phyloP scores from a whole-genome alignment of 2,888 invertebrate species.

The Dorcus parallelipipedus region DNA sequence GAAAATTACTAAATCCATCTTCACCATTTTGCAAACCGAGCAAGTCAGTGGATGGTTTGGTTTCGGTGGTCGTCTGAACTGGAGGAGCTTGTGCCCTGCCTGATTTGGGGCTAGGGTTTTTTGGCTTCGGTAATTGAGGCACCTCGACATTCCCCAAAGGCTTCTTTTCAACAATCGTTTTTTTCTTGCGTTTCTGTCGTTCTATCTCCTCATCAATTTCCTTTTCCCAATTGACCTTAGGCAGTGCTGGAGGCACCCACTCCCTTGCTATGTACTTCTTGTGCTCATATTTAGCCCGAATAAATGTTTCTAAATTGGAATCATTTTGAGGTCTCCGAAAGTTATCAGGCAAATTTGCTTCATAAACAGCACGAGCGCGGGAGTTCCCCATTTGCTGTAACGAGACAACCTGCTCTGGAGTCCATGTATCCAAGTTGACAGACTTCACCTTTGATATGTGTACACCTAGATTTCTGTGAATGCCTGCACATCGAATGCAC shows the following conservation, averaged over 20 bases:
- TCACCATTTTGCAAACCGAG: constrained; percentile 53
- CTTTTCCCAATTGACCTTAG: constrained; percentile 79
- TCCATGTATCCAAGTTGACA: constrained; percentile 97
- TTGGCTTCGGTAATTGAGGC: constrained; percentile 60
- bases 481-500: constrained; percentile 98
- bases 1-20: constrained; percentile 72
- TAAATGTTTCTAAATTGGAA: constrained; percentile 90
- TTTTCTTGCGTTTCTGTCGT: constrained; percentile 78
- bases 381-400: constrained; percentile 99
- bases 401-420: constrained; percentile 84
- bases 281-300: constrained; percentile 97
- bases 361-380: constrained; percentile 92
- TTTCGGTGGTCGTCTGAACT: constrained; percentile 21
- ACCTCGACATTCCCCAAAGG: constrained; percentile 49
- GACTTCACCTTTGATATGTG: constrained; percentile 99
- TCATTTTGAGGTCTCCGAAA: constrained; percentile 95
- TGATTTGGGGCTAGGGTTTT: constrained; percentile 55
- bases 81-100: constrained; percentile 35
- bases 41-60: constrained; percentile 33
- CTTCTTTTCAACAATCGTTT: constrained; percentile 50
- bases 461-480: constrained; percentile 96
- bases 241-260: constrained; percentile 86
- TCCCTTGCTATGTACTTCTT: constrained; percentile 98
- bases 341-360: constrained; percentile 93
- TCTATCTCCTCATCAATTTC: constrained; percentile 86